Evolutionary conservation across 64 coral and sea anemone genomes (phyloP).

Genomic region (Pocillopora damicornis): DNA sequence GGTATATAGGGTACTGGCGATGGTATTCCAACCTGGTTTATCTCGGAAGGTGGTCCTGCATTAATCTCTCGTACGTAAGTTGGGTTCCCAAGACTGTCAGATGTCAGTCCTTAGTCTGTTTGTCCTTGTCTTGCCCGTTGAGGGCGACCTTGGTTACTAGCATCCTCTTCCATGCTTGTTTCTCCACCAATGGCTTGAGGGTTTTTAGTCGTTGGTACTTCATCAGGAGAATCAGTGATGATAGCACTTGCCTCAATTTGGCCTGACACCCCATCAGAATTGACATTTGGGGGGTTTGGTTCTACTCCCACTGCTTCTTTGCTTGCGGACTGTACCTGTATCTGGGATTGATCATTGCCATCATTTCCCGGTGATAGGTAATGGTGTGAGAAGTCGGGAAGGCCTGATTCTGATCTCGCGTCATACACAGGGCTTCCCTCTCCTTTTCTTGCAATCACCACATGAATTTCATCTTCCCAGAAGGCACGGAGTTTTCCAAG

Average conservation of each 20-base stretch:
- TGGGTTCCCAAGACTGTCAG: slow-evolving; percentile 8
- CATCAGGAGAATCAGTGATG: slow-evolving; percentile 6
- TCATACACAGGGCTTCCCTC: slow-evolving; percentile 65
- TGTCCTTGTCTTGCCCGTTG: neutral
- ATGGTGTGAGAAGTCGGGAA: neutral
- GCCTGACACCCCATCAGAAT: slow-evolving; percentile 2
- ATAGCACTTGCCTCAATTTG: neutral
- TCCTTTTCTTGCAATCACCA: slow-evolving; percentile 48
- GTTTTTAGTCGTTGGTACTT: neutral
- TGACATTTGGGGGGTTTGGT: slow-evolving; percentile 2
- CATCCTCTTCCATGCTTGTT: neutral
- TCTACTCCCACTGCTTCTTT: neutral
- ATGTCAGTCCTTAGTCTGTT: slow-evolving; percentile 2
- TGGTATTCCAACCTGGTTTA: neutral
- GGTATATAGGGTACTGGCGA: neutral
- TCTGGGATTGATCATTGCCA: neutral
- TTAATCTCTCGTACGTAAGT: slow-evolving; percentile 2
- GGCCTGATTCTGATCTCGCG: slow-evolving; percentile 39
- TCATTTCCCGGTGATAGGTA: neutral
- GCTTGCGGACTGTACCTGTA: slow-evolving; percentile 3
- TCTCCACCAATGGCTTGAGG: slow-evolving; percentile 13
- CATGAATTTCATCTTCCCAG: slow-evolving; percentile 44
- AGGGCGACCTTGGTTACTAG: slow-evolving; percentile 1
- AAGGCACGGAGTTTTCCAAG: slow-evolving; percentile 51
- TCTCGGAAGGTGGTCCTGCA: neutral